Base-by-base conservation (phyloP, 2,113 vertebrate genomes). In the Reinhardtius hippoglossoides region DNA sequence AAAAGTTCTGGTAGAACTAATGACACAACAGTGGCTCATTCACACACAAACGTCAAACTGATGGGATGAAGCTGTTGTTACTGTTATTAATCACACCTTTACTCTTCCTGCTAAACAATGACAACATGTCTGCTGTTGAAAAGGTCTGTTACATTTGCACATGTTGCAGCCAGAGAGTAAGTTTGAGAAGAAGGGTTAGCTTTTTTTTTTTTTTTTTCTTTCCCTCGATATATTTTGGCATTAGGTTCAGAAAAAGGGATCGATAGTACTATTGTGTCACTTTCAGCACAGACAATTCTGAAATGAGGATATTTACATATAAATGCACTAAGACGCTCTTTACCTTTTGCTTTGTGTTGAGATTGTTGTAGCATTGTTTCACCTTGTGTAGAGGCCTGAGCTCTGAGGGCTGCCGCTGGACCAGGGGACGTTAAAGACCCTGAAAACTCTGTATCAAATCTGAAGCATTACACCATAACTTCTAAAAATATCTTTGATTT, bases 231-330 rank as follows among this genome's bases (percentile, higher is more conserved):
- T 12, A 35, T 78, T 61, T 76, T 73, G 88, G 89, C 88, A 91
- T 91, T 92, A 81, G 27, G 21, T 81, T 84, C 84, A 66, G 69
- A 86, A 93, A 48, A 94, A 92, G 92, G 93, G 92, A 93, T 31
- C 31, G 31, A 31, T 68, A 31, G 1, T 59, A 80, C 21, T 50
- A 23, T 78, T 81, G 40, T 82, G 82, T 86, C 35, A 1, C 61
- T 50, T 75, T 75, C n/a, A 80, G 81, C 57, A 40, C 18, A 75
- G 59, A 52, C 14, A 13, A 23, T 35, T 70, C 65, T 72, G 31
- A 67, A 67, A 58, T 3, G 13, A 63, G 44, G 48, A 78, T 64
- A 71, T 84, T 62, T 71, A 27, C 85, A 67, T 80, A n/a, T 44
- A 79, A 90, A 88, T 92, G 90, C 91, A 91, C 91, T 90, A 83